Evolutionary conservation across 2,797 vertebrate genomes (phyloP).

Genomic region (Benthosema pterotum): DNA sequence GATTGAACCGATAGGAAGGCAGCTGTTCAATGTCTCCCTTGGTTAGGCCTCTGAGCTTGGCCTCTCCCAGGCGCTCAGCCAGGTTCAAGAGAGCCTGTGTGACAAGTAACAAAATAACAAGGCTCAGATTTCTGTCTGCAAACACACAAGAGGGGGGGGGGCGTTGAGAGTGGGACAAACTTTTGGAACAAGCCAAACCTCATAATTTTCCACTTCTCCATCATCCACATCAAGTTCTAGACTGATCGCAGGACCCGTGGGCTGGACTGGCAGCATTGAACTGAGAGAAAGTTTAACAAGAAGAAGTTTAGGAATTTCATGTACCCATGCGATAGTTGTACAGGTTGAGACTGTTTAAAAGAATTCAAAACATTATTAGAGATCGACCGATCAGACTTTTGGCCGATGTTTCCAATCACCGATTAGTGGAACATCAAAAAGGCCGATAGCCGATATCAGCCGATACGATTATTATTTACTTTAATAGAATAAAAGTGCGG

Average conservation of each 20-base stretch:
- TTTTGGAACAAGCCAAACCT: conserved; percentile 74
- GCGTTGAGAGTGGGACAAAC: too few species aligned
- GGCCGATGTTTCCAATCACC: too few species aligned
- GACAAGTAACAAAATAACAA: conserved; percentile 1
- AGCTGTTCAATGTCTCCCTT: conserved; percentile 99
- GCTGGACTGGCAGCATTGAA: conserved; percentile 98
- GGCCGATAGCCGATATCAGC: too few species aligned
- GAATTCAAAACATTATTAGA: too few species aligned
- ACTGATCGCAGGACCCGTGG: conserved; percentile 94
- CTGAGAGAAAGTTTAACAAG: conserved; percentile 64
- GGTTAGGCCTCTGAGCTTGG: conserved; percentile 94
- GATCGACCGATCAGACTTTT: too few species aligned
- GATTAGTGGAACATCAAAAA: too few species aligned
- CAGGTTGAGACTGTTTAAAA: too few species aligned
- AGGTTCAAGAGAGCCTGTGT: conserved; percentile 93
- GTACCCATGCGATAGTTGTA: not conserved
- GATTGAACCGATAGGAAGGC: conserved; percentile 97
- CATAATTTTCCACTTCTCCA: conserved; percentile 98
- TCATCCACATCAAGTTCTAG: conserved; percentile 98
- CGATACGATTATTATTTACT: too few species aligned
- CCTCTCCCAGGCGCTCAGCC: conserved; percentile 96
- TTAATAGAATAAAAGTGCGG: too few species aligned
- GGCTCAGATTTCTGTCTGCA: conserved; percentile 4
- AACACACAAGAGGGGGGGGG: not conserved
- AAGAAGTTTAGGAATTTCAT: not conserved